A percentile compares a stretch with the other conserved stretches of the same genome.
phyloP scores from a whole-genome alignment of 37 sponge, comb jelly and placozoan genomes.

The Agelas oroides region DNA sequence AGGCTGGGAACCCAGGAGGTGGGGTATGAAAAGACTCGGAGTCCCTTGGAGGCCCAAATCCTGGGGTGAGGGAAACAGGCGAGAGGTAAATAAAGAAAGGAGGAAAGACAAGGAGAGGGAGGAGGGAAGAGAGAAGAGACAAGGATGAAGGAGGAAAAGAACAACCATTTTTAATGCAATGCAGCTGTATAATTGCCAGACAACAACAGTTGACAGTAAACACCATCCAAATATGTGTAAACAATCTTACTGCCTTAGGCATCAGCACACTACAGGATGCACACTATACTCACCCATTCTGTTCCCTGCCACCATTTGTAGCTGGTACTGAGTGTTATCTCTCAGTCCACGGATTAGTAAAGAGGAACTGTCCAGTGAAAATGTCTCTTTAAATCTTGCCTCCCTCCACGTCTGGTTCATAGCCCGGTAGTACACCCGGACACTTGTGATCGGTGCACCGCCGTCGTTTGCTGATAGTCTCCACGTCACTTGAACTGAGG shows the following conservation, averaged over 20 bases:
- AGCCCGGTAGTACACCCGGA: neutral
- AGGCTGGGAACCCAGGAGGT: conserved; percentile 12
- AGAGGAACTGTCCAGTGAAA: too few relatives aligned
- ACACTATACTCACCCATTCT: neutral
- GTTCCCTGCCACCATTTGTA: conserved; percentile 12
- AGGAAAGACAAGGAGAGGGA: too few relatives aligned
- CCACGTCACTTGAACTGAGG: conserved; percentile 32
- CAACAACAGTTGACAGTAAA: too few relatives aligned
- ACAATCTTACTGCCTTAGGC: too few relatives aligned
- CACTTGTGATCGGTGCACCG: neutral
- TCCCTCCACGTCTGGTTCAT: neutral
- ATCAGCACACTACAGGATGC: too few relatives aligned
- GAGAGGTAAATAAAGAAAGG: neutral
- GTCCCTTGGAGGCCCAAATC: conserved; percentile 6
- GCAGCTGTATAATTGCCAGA: too few relatives aligned
- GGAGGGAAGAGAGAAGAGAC: too few relatives aligned
- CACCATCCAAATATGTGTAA: too few relatives aligned
- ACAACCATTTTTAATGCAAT: too few relatives aligned
- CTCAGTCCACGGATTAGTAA: neutral
- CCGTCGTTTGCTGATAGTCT: conserved; percentile 10
- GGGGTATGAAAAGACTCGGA: conserved; percentile 1
- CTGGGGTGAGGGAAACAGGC: neutral
- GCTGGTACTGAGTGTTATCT: neutral
- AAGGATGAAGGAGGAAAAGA: too few relatives aligned
- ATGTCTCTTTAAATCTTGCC: neutral